Conservation (phyloP, 2,888 invertebrate genomes). For the Chymomyza caudatula region DNA sequence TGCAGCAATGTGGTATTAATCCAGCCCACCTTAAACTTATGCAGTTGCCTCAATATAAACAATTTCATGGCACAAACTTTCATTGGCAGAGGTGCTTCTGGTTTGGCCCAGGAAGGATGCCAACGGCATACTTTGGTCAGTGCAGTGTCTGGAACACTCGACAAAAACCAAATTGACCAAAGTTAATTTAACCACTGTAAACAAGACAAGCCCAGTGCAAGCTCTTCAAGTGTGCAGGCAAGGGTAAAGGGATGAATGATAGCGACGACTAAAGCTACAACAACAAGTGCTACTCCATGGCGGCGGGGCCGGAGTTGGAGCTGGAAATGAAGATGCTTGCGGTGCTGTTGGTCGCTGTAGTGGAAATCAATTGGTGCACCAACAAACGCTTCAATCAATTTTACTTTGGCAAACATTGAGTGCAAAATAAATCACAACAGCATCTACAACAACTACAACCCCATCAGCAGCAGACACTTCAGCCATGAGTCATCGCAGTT, state of each 20-base stretch:
- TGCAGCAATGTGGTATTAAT: not conserved
- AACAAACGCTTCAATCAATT: constrained; percentile 73
- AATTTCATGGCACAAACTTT: constrained; percentile 8
- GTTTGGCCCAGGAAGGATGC: not conserved
- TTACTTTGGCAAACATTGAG: constrained; percentile 71
- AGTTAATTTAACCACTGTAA: constrained; percentile 71
- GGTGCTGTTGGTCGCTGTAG: constrained; percentile 24
- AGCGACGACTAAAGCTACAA: not conserved
- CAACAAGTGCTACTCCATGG: too few species aligned
- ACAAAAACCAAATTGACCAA: constrained; percentile 68
- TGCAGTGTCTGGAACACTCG: constrained; percentile 35
- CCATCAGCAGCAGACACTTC: constrained; percentile 13
- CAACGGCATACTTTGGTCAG: constrained; percentile 21
- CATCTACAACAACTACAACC: constrained; percentile 35
- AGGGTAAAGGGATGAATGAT: constrained; percentile 12
- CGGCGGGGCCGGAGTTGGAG: too few species aligned
- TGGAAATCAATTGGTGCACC: constrained; percentile 65
- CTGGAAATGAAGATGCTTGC: not conserved
- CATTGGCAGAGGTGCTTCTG: constrained; percentile 4
- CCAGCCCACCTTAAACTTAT: not conserved
- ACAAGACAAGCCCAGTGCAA: constrained; percentile 36
- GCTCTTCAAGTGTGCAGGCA: constrained; percentile 31
- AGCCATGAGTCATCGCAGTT: not conserved
- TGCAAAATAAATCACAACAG: constrained; percentile 71
- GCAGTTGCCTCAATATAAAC: constrained; percentile 13